Evolutionary conservation across 2,888 invertebrate species (phyloP).

Genomic region (Aspidiotus rigidus): DNA sequence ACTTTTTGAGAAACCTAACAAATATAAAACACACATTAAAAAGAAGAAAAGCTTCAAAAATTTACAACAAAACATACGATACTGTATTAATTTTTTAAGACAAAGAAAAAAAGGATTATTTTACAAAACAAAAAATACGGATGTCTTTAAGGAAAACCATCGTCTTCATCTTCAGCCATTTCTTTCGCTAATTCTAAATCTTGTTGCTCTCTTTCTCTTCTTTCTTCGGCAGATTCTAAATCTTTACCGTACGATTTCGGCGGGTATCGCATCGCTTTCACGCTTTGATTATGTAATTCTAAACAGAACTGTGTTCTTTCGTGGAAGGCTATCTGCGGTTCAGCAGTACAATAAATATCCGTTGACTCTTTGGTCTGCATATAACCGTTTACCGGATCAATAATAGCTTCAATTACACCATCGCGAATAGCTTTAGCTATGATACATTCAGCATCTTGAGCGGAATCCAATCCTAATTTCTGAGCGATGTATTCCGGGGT

Average conservation of each 20-base stretch:
- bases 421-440: conserved; percentile 96
- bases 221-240: conserved; percentile 91
- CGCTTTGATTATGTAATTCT: conserved; percentile 96
- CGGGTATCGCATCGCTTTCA: conserved; percentile 98
- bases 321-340: conserved; percentile 92
- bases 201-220: conserved; percentile 91
- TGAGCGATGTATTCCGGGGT: conserved; percentile 89
- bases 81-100: too few relatives aligned
- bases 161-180: conserved; percentile 99
- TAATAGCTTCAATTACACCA: conserved; percentile 94
- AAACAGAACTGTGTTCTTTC: conserved; percentile 95
- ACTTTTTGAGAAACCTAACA: too few relatives aligned
- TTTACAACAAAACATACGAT: too few relatives aligned
- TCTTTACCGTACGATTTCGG: conserved; percentile 98
- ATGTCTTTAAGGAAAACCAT: conserved; percentile 44
- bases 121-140: too few relatives aligned
- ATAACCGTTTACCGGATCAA: conserved; percentile 90
- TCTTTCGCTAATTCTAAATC: conserved; percentile 99
- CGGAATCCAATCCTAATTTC: conserved; percentile 85
- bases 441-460: conserved; percentile 98
- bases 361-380: conserved; percentile 97
- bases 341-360: conserved; percentile 92
- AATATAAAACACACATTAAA: too few relatives aligned
- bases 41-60: too few relatives aligned
- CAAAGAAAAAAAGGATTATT: too few relatives aligned